These are phyloP conservation scores for Cydia pomonella DNA, from an alignment of 1,140 invertebrate genomes.

Conservation along the genomic window DNA sequence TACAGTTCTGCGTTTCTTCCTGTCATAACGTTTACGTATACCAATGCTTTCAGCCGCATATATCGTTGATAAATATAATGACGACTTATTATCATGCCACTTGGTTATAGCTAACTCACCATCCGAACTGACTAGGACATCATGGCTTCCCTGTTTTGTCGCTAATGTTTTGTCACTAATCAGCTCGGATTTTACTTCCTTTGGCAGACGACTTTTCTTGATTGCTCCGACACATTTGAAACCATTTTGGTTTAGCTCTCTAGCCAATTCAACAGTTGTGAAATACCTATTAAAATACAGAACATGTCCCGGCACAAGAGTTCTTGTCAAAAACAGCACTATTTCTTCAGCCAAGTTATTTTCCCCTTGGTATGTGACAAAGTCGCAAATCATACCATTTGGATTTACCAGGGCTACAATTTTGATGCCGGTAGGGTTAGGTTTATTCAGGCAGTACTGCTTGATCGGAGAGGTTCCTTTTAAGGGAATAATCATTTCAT, in stretches of 20 bases:
- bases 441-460: slow-evolving; percentile 35
- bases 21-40: slow-evolving; percentile 20
- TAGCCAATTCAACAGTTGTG: slow-evolving; percentile 1
- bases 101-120: slow-evolving; percentile 37
- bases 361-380: slow-evolving; percentile 37
- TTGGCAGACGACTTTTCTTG: slow-evolving; percentile 12
- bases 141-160: slow-evolving; percentile 33
- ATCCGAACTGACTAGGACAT: slow-evolving; percentile 31
- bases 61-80: slow-evolving; percentile 31
- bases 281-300: slow-evolving; percentile 24
- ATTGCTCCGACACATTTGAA: slow-evolving; percentile 1
- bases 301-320: slow-evolving; percentile 13
- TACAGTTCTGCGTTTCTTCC: neutral
- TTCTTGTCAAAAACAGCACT: slow-evolving; percentile 5
- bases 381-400: slow-evolving; percentile 37
- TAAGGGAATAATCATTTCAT: slow-evolving; percentile 33
- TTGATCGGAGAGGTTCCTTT: slow-evolving; percentile 1
- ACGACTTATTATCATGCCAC: slow-evolving; percentile 38
- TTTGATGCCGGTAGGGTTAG: slow-evolving; percentile 39
- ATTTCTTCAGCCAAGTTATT: neutral
- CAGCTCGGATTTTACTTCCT: neutral
- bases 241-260: neutral
- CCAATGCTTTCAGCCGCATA: slow-evolving; percentile 33
- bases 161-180: slow-evolving; percentile 33
- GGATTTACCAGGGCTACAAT: slow-evolving; percentile 25